phyloP scores from a whole-genome alignment of 2,888 invertebrate genomes.

The Coronaproctus castanopsis region DNA sequence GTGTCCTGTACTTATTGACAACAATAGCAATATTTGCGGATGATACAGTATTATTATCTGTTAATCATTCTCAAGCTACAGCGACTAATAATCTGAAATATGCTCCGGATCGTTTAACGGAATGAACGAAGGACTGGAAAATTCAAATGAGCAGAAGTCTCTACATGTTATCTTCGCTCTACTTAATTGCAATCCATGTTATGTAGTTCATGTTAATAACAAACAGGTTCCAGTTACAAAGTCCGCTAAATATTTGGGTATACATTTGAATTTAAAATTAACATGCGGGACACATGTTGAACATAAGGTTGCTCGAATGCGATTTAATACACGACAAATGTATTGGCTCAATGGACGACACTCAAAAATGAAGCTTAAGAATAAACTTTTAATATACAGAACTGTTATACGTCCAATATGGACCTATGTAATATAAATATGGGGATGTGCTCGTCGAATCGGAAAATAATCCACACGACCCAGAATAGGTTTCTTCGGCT shows the following conservation, averaged over 20 bases:
- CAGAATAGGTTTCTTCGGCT: background rate
- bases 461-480: no score
- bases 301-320: background rate
- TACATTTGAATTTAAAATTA: no score
- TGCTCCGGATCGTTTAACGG: background rate
- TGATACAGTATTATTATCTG: background rate
- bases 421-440: background rate
- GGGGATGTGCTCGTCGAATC: background rate
- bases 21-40: background rate
- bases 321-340: background rate
- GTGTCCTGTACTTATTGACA: background rate
- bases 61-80: background rate
- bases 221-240: background rate
- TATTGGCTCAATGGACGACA: background rate
- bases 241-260: background rate
- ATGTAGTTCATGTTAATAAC: background rate
- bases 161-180: background rate
- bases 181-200: background rate
- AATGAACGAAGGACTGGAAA: background rate
- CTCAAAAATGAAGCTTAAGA: background rate
- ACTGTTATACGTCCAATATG: background rate
- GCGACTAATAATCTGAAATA: background rate
- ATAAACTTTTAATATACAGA: background rate
- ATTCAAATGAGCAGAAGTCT: background rate
- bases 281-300: background rate